Conservation (phyloP, 1,140 invertebrate species). For the Calliopsis andreniformis region DNA sequence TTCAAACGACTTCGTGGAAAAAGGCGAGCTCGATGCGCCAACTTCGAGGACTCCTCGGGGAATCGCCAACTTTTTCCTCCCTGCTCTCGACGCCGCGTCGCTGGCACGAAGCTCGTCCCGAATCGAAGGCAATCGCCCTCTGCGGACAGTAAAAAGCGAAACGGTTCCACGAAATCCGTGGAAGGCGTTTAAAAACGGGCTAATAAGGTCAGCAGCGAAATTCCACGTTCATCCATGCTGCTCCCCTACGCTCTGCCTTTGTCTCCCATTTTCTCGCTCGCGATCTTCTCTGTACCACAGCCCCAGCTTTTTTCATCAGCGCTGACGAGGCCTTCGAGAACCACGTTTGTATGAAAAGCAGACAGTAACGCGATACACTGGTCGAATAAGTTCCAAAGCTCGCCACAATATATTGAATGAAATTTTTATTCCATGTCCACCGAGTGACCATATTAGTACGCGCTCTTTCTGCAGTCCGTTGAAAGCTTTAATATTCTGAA, state of each 20-base stretch:
- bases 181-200: slow-evolving; percentile 12
- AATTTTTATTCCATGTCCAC: slow-evolving; percentile 2
- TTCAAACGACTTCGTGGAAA: background rate
- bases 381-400: slow-evolving; percentile 27
- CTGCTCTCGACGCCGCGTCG: background rate
- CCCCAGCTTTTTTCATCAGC: slow-evolving; percentile 49
- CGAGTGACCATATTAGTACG: background rate
- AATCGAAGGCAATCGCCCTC: slow-evolving; percentile 26
- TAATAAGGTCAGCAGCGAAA: slow-evolving; percentile 49
- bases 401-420: slow-evolving; percentile 31
- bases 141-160: slow-evolving; percentile 23
- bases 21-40: no score
- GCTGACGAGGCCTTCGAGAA: slow-evolving; percentile 27
- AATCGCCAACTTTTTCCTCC: slow-evolving; percentile 24
- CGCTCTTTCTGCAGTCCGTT: background rate
- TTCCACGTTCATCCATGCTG: slow-evolving; percentile 4
- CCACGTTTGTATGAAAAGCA: slow-evolving; percentile 54
- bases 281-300: slow-evolving; percentile 24
- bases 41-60: slow-evolving; percentile 20
- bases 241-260: background rate
- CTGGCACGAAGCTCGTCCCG: background rate
- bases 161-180: slow-evolving; percentile 22
- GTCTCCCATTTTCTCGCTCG: slow-evolving; percentile 7
- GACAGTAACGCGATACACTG: slow-evolving; percentile 35
- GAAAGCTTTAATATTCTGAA: no score